A percentile compares a stretch with the other conserved stretches of the same genome.
phyloP scores from a whole-genome alignment of 2,888 invertebrate species.

The Syrista parreyssii region DNA sequence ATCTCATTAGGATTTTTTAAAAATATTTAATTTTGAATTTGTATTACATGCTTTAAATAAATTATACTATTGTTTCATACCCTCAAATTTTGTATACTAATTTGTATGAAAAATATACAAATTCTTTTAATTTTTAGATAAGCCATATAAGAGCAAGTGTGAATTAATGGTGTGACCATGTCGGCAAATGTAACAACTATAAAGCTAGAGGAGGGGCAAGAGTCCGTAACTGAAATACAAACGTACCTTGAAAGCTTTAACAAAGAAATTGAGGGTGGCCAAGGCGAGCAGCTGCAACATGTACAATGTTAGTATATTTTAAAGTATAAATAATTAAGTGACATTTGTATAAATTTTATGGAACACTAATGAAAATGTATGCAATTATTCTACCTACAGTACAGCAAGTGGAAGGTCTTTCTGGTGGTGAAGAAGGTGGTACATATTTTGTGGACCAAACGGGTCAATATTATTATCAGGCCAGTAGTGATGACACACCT shows the following conservation, averaged over 20 bases:
- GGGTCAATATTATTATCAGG: constrained; percentile 86
- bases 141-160: background rate
- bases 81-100: background rate
- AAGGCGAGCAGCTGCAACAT: constrained; percentile 64
- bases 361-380: background rate
- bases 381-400: constrained; percentile 39
- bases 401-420: constrained; percentile 63
- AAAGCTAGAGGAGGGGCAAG: constrained; percentile 63
- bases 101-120: background rate
- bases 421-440: constrained; percentile 72
- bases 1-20: no score
- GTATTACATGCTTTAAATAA: background rate
- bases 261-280: constrained; percentile 78
- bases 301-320: constrained; percentile 56
- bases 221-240: constrained; percentile 78
- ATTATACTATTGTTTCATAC: background rate
- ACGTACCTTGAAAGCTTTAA: constrained; percentile 85
- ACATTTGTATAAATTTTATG: background rate
- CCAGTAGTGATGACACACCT: constrained; percentile 73
- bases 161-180: constrained; percentile 51
- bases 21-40: background rate
- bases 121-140: background rate
- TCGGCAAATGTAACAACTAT: constrained; percentile 59
- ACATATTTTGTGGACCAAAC: constrained; percentile 86
- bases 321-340: background rate